Conservation (phyloP, 2,888 invertebrate genomes). For the Chalcosyrphus nemorum region DNA sequence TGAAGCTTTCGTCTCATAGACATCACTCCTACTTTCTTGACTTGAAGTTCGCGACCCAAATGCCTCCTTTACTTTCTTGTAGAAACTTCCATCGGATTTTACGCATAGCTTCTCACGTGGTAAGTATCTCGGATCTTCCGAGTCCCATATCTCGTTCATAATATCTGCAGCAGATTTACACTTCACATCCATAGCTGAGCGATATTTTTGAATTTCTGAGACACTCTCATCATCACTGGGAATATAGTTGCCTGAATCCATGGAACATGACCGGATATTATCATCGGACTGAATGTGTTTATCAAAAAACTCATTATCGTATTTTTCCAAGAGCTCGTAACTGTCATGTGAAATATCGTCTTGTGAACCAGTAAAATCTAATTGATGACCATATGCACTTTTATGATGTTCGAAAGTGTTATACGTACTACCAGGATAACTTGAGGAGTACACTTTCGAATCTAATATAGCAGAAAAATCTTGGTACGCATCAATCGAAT, state of each 20-base stretch:
- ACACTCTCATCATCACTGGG: slow-evolving; percentile 88
- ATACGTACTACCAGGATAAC: slow-evolving; percentile 91
- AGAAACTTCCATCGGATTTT: slow-evolving; percentile 88
- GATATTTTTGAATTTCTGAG: slow-evolving; percentile 84
- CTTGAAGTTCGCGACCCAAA: slow-evolving; percentile 87
- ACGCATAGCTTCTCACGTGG: slow-evolving; percentile 88
- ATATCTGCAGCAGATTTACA: slow-evolving; percentile 87
- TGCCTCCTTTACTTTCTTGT: slow-evolving; percentile 86
- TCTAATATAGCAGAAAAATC: slow-evolving; percentile 85
- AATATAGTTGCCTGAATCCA: slow-evolving; percentile 90
- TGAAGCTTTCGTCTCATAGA: slow-evolving; percentile 86
- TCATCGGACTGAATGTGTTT: slow-evolving; percentile 81
- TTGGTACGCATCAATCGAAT: slow-evolving; percentile 87
- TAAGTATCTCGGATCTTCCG: slow-evolving; percentile 89
- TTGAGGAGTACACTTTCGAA: slow-evolving; percentile 91
- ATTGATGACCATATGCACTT: slow-evolving; percentile 84
- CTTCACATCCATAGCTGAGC: slow-evolving; percentile 85
- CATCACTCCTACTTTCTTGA: slow-evolving; percentile 87
- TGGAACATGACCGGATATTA: slow-evolving; percentile 87
- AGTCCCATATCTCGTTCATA: slow-evolving; percentile 89
- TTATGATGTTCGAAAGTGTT: slow-evolving; percentile 82
- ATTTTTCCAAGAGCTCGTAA: slow-evolving; percentile 92
- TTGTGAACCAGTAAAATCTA: slow-evolving; percentile 86
- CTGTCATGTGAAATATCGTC: slow-evolving; percentile 95
- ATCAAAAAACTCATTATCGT: slow-evolving; percentile 82